These are phyloP conservation scores for Oenanthe oenanthe DNA, from an alignment of 2,113 vertebrate genomes.

Conservation along the genomic window DNA sequence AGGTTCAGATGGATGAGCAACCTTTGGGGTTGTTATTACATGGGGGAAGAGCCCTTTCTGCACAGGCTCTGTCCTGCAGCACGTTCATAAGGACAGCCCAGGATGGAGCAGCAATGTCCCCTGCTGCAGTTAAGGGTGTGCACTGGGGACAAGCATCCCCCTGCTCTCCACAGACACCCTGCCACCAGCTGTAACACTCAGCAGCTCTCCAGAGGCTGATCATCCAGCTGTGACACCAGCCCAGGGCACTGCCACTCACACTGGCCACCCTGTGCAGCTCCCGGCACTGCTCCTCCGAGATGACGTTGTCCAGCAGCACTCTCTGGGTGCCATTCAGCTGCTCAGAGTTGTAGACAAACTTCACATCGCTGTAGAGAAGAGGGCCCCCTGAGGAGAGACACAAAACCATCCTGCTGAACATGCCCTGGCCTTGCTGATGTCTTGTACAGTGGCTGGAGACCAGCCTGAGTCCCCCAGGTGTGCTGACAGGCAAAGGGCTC, in stretches of 20 bases:
- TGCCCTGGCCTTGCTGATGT: not conserved
- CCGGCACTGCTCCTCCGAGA: slow-evolving; percentile 86
- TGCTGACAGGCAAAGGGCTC: not conserved
- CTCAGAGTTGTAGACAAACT: slow-evolving; percentile 86
- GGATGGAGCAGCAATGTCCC: not conserved
- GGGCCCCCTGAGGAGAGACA: slow-evolving; percentile 83
- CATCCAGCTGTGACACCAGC: not conserved
- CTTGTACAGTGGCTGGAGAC: not conserved
- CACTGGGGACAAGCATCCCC: not conserved
- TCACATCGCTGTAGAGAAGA: slow-evolving; percentile 82
- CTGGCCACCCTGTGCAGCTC: slow-evolving; percentile 87
- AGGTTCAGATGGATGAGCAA: not conserved
- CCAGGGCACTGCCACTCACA: slow-evolving; percentile 68
- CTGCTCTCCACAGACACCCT: not conserved
- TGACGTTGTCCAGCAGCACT: slow-evolving; percentile 90
- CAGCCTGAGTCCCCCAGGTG: not conserved
- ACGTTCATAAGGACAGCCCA: not conserved
- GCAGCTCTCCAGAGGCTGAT: not conserved
- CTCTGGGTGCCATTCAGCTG: slow-evolving; percentile 92
- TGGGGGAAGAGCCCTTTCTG: not conserved
- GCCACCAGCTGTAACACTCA: not conserved
- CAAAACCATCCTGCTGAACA: not conserved
- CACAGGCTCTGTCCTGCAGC: not conserved
- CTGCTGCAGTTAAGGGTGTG: not conserved
- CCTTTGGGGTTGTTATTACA: not conserved